phyloP scores from a whole-genome alignment of 2,113 vertebrate species.

The Hepsetus odoe region DNA sequence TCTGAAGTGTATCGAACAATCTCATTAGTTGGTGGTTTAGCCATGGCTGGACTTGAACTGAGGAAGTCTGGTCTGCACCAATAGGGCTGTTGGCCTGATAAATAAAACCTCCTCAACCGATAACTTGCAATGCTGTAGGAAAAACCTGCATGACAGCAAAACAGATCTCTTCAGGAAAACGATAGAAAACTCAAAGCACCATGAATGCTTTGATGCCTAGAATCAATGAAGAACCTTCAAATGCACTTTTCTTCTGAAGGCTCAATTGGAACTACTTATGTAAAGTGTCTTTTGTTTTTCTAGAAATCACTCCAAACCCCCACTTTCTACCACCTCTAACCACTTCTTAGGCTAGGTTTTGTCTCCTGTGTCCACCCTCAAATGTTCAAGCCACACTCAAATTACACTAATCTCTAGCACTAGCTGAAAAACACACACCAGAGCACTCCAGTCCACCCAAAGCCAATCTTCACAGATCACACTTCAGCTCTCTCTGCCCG shows the following conservation, averaged over 20 bases:
- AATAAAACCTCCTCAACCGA: neutral
- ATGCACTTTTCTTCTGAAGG: neutral
- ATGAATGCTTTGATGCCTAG: too few relatives aligned
- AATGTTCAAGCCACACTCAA: neutral
- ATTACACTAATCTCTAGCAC: slow-evolving; percentile 27
- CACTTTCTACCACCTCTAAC: neutral
- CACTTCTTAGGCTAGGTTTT: too few relatives aligned
- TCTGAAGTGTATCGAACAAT: too few relatives aligned
- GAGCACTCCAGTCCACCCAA: neutral
- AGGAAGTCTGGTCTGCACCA: neutral
- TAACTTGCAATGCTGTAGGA: neutral
- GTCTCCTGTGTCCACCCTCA: neutral
- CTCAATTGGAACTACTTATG: too few relatives aligned
- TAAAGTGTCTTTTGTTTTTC: too few relatives aligned
- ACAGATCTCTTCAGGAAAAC: neutral
- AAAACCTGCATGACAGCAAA: neutral
- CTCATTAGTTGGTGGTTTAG: neutral
- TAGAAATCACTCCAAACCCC: too few relatives aligned
- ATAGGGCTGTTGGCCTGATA: neutral
- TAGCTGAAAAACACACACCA: slow-evolving; percentile 20
- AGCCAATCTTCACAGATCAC: neutral
- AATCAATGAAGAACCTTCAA: neutral
- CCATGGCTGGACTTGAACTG: neutral
- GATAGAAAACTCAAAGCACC: neutral
- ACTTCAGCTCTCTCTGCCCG: slow-evolving; percentile 40